These are phyloP conservation scores for Anastrepha obliqua DNA, from an alignment of 1,140 invertebrate species.

Conservation along the genomic window DNA sequence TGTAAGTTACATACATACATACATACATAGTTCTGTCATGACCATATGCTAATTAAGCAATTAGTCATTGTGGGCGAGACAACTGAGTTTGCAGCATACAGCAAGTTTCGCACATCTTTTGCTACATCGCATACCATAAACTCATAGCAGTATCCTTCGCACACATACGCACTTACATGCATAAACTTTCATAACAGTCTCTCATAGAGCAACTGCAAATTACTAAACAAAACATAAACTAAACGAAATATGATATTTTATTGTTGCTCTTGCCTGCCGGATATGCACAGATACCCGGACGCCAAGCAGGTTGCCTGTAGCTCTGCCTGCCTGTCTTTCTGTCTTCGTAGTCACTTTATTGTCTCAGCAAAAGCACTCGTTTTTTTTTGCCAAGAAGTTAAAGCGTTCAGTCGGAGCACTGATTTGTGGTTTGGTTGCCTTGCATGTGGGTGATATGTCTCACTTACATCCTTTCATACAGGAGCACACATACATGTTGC, in stretches of 20 bases:
- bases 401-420: background rate
- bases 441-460: background rate
- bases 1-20: background rate
- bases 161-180: no score
- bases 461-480: background rate
- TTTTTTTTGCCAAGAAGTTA: background rate
- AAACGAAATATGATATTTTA: constrained; percentile 50
- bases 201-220: no score
- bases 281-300: background rate
- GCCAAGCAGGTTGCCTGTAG: background rate
- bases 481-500: background rate
- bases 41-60: constrained; percentile 59
- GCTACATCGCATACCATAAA: background rate
- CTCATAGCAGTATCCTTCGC: no score
- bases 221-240: background rate
- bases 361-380: background rate
- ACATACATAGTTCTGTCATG: background rate
- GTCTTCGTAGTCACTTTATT: background rate
- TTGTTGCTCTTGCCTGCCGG: background rate
- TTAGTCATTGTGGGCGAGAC: constrained; percentile 56
- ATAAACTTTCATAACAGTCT: no score
- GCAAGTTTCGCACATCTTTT: constrained; percentile 29
- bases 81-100: constrained; percentile 37
- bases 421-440: constrained; percentile 40
- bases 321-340: background rate